These are phyloP conservation scores for Tetramorium simillimum DNA, from an alignment of 1,140 invertebrate species.

Conservation along the genomic window DNA sequence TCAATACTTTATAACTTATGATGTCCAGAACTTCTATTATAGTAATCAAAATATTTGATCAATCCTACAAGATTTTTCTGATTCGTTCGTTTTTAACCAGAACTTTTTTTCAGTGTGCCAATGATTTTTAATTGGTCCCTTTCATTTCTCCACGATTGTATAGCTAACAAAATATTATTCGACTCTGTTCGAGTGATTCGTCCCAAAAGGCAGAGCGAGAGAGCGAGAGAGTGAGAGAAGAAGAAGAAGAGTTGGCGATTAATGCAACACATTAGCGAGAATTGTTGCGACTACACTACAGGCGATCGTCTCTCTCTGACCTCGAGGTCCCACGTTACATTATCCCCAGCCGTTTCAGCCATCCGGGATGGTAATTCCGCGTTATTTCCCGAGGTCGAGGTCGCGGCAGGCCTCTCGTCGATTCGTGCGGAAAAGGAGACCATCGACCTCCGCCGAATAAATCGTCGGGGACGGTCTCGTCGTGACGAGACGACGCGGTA, in stretches of 20 bases:
- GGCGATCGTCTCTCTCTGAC: constrained; percentile 39
- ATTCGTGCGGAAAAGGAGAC: constrained; percentile 58
- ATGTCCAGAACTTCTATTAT: too few relatives aligned
- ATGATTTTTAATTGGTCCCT: neutral
- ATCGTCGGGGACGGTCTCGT: constrained; percentile 30
- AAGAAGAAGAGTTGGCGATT: constrained; percentile 15
- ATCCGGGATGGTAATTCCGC: constrained; percentile 55
- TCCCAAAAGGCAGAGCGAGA: neutral
- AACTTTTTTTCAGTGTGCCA: neutral
- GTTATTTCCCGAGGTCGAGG: constrained; percentile 65
- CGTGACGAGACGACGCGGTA: constrained; percentile 46
- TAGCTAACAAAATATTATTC: neutral
- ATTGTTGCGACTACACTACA: constrained; percentile 9
- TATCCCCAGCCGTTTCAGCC: constrained; percentile 48
- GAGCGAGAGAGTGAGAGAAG: neutral
- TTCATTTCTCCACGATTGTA: neutral
- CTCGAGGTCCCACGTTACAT: constrained; percentile 60
- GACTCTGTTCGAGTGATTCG: neutral
- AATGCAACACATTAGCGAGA: constrained; percentile 47
- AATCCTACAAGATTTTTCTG: too few relatives aligned
- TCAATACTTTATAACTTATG: too few relatives aligned
- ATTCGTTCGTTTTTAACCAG: too few relatives aligned
- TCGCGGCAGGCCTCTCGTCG: constrained; percentile 34
- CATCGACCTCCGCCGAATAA: constrained; percentile 53
- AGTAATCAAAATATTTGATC: too few relatives aligned